phyloP scores from a whole-genome alignment of 2,888 invertebrate genomes.

The Neria commutata region DNA sequence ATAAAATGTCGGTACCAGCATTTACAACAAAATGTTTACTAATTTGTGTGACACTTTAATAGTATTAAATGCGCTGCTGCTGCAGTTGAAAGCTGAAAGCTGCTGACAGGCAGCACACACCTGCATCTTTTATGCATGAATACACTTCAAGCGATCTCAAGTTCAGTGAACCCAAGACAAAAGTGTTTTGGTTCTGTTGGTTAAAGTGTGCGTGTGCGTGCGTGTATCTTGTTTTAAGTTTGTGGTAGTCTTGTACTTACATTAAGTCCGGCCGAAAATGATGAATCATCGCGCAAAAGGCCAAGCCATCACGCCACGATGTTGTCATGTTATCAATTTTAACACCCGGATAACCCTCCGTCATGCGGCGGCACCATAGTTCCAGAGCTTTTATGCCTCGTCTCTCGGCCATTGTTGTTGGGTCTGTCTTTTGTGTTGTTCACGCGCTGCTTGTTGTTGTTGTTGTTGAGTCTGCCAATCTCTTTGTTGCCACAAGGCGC shows the following conservation, averaged over 20 bases:
- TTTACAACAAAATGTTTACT: neutral
- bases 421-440: too few species aligned
- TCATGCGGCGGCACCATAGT: conserved; percentile 88
- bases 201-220: too few species aligned
- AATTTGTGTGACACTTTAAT: neutral
- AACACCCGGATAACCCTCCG: conserved; percentile 88
- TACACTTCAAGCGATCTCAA: neutral
- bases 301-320: conserved; percentile 93
- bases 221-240: neutral
- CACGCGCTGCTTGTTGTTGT: neutral
- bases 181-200: too few species aligned
- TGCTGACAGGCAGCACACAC: too few species aligned
- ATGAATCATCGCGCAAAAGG: conserved; percentile 95
- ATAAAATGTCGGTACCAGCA: too few species aligned
- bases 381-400: conserved; percentile 90
- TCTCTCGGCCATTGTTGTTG: conserved; percentile 75
- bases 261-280: conserved; percentile 94
- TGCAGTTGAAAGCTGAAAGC: neutral
- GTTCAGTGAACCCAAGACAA: conserved; percentile 2
- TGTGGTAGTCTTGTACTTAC: conserved; percentile 70
- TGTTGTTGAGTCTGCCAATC: neutral
- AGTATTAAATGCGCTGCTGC: neutral
- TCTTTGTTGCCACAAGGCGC: too few species aligned
- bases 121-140: neutral
- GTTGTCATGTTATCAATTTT: conserved; percentile 93